phyloP scores from a whole-genome alignment of 2,797 vertebrate genomes.

The Paedocypris micromegethes region DNA sequence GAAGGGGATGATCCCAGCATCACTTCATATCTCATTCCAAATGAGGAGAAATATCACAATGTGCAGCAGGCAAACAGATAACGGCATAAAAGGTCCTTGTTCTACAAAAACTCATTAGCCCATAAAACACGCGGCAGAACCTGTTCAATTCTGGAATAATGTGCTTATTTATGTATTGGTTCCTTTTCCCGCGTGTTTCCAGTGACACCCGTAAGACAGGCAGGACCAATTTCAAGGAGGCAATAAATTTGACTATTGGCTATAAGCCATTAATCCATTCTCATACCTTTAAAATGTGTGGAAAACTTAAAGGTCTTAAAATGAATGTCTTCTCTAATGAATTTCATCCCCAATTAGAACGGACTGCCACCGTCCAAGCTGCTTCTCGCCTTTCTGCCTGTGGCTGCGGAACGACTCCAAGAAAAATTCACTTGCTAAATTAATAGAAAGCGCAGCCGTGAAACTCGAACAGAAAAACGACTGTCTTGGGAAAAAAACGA shows the following conservation, averaged over 20 bases:
- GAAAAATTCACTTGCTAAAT: conserved; percentile 58
- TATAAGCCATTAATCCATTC: conserved; percentile 72
- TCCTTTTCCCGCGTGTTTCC: conserved; percentile 34
- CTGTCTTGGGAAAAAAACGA: neutral
- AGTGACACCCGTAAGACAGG: conserved; percentile 61
- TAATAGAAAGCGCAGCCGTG: conserved; percentile 12
- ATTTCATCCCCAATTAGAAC: conserved; percentile 74
- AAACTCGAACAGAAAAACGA: conserved; percentile 1
- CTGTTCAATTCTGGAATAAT: neutral
- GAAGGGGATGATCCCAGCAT: conserved; percentile 42
- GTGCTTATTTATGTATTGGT: conserved; percentile 11
- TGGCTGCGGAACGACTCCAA: conserved; percentile 49
- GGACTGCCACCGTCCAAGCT: conserved; percentile 57
- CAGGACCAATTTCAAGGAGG: conserved; percentile 57
- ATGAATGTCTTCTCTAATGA: conserved; percentile 72
- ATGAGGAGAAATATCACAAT: conserved; percentile 37
- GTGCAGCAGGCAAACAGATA: conserved; percentile 28
- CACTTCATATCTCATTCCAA: conserved; percentile 49
- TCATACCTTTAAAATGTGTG: conserved; percentile 73
- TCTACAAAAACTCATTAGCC: neutral
- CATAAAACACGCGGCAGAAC: neutral
- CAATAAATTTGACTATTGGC: conserved; percentile 66
- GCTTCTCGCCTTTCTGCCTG: conserved; percentile 57
- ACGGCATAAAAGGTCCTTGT: neutral
- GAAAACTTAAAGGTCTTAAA: conserved; percentile 71